Evolutionary conservation across 2,888 invertebrate genomes (phyloP), one percentile per base, ranked within the genome.

Genomic region (Gastrophysa polygoni): DNA sequence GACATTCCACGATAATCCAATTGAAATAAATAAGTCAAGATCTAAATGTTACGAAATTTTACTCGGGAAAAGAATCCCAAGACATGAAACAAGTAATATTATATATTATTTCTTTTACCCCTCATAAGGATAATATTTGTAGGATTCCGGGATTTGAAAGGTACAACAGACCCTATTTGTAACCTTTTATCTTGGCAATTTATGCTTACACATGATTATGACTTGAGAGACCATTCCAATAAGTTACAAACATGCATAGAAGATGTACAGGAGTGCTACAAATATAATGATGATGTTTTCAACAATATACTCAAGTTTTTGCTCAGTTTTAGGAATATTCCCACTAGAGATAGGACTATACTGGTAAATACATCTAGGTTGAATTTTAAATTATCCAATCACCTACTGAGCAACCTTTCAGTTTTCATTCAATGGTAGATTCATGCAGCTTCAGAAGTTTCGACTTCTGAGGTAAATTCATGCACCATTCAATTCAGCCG

Each of bases 101-200:
- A 0, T 11, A 21, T 1, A 51, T 49, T 46, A 47, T 29, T 3
- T 21, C 44, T 29, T 46, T 14, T 32, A 17, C n/a, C 11, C 29
- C 14, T 58, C 49, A 24, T 51, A 51, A 44, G 28, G 24, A 20
- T 44, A 18, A 17, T n/a, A 38, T 64, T 71, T 71, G 52, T 56
- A 75, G 75, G 62, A 59, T 71, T 69, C 48, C 61, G 54, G 43
- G 69, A 75, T 38, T 61, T 76, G 52, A 70, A 73, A 54, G 74
- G 73, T 52, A 73, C 70, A n/a, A 64, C 58, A n/a, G 77, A 80
- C 61, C 75, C 79, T 29, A 64, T 71, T 14, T 73, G 75, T 46
- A 75, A 79, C 57, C 67, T 80, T 48, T 59, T 77, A 46, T 74
- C 77, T 4, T 81, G 80, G 80, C 73, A 78, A 59, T 78, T 73